Evolutionary conservation across 2,888 invertebrate genomes (phyloP).

Genomic region (Margaritifera margaritifera): DNA sequence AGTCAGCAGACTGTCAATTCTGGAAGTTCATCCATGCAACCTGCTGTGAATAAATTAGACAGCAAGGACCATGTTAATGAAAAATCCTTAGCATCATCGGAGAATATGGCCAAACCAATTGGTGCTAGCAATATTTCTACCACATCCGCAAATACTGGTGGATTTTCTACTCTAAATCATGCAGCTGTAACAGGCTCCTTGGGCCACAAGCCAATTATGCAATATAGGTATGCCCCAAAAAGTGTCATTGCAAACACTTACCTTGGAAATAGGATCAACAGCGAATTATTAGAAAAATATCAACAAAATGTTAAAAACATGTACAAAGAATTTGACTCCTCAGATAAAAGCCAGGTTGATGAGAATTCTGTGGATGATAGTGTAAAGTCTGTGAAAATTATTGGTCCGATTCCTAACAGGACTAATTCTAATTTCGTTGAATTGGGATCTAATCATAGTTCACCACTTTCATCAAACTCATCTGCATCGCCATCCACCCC

Average conservation of each 20-base stretch:
- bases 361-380: not conserved
- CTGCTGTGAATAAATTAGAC: constrained; percentile 25
- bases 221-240: constrained; percentile 67
- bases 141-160: constrained; percentile 14
- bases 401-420: no score
- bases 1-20: constrained; percentile 1
- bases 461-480: constrained; percentile 26
- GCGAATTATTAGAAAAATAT: constrained; percentile 63
- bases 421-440: no score
- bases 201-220: constrained; percentile 21
- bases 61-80: constrained; percentile 3
- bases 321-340: constrained; percentile 49
- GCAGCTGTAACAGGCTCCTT: constrained; percentile 35
- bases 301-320: constrained; percentile 62
- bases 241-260: constrained; percentile 72
- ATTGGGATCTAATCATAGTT: constrained; percentile 23
- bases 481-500: constrained; percentile 35
- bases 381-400: no score
- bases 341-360: constrained; percentile 12
- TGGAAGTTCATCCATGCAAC: constrained; percentile 12
- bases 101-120: no score
- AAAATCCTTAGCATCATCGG: no score
- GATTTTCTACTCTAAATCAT: constrained; percentile 40
- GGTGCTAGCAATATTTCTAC: no score
- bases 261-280: constrained; percentile 57